phyloP scores from a whole-genome alignment of 2,888 invertebrate genomes.

The Drosophila imparisetae region DNA sequence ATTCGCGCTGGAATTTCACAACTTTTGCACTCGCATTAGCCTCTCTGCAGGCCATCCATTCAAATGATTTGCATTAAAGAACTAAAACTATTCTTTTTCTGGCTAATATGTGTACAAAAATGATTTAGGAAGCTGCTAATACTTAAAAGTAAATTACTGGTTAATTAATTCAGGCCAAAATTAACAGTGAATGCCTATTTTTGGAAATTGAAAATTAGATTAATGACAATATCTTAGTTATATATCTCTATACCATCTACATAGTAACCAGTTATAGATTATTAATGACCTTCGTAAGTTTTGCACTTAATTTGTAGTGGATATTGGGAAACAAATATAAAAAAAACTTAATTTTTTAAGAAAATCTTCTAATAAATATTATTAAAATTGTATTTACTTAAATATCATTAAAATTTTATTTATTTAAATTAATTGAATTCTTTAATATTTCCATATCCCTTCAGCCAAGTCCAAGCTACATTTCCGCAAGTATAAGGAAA shows the following conservation, averaged over 20 bases:
- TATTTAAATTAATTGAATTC: no score
- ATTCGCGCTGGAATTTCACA: constrained; percentile 71
- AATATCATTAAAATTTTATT: background rate
- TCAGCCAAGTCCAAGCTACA: background rate
- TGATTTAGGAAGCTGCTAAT: background rate
- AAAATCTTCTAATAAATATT: background rate
- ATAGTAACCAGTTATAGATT: background rate
- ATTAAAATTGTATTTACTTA: background rate
- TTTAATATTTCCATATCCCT: background rate
- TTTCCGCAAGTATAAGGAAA: constrained; percentile 16
- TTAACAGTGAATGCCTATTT: background rate
- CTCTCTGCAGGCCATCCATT: constrained; percentile 26
- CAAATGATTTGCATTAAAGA: constrained; percentile 18
- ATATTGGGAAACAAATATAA: background rate
- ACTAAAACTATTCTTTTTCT: constrained; percentile 2
- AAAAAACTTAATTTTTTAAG: background rate
- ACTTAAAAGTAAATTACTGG: background rate
- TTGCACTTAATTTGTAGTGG: background rate
- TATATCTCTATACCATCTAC: background rate
- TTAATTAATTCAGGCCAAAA: background rate
- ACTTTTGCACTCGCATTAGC: constrained; percentile 31
- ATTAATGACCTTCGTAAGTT: background rate
- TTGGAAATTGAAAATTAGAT: background rate
- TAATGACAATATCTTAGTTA: background rate
- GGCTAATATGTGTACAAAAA: no score